Evolutionary conservation across 2,113 vertebrate genomes (phyloP).

Genomic region (Phoxinus phoxinus): DNA sequence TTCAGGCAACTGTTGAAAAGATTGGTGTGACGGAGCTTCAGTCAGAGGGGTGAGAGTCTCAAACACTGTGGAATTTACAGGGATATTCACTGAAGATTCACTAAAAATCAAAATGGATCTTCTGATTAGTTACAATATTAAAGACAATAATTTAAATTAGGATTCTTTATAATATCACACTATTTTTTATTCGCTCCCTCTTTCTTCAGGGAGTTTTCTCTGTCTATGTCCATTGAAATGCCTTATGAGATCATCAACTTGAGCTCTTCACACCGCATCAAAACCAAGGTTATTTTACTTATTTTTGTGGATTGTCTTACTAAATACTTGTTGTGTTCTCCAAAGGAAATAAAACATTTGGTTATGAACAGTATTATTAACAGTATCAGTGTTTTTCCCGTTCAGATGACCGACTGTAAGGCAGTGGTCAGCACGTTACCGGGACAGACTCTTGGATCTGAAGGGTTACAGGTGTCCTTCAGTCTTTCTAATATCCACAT

Average conservation of each 20-base stretch:
- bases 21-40: slow-evolving; percentile 75
- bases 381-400: background rate
- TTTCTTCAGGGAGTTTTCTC: slow-evolving; percentile 73
- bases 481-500: slow-evolving; percentile 76
- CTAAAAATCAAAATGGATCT: background rate
- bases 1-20: slow-evolving; percentile 78
- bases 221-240: slow-evolving; percentile 83
- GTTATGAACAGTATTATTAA: background rate
- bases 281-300: slow-evolving; percentile 77
- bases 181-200: background rate
- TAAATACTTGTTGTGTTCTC: background rate
- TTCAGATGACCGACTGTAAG: slow-evolving; percentile 82
- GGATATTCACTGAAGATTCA: background rate
- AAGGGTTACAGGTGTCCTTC: slow-evolving; percentile 80
- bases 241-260: slow-evolving; percentile 76
- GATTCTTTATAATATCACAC: background rate
- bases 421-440: slow-evolving; percentile 80
- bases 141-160: background rate
- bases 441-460: slow-evolving; percentile 71
- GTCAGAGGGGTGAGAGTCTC: slow-evolving; percentile 73
- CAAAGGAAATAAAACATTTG: background rate
- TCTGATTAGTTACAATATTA: background rate
- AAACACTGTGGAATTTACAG: background rate
- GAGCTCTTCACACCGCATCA: slow-evolving; percentile 76
- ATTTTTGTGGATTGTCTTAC: background rate